Percentiles rank a stretch among this genome's conserved stretches.
Conservation (phyloP, 2,888 invertebrate species). For the Agrochola lychnidis region DNA sequence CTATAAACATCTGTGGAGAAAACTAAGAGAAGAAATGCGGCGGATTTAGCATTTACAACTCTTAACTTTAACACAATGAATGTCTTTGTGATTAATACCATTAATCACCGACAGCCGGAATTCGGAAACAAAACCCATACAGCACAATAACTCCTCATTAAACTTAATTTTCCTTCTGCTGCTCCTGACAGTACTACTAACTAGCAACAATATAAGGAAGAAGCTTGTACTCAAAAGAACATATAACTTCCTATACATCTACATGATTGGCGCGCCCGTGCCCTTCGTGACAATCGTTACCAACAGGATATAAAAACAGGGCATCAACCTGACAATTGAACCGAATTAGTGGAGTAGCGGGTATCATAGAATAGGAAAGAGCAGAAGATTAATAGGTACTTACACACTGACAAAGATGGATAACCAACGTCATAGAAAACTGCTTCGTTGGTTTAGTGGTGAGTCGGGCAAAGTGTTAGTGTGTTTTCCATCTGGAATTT, state of each 20-base stretch:
- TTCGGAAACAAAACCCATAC: slow-evolving; percentile 7
- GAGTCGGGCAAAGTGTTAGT: background rate
- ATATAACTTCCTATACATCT: slow-evolving; percentile 38
- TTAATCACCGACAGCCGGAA: slow-evolving; percentile 17
- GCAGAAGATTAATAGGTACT: slow-evolving; percentile 34
- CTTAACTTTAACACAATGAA: background rate
- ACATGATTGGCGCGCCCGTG: slow-evolving; percentile 40
- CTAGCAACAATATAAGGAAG: slow-evolving; percentile 26
- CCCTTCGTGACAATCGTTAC: slow-evolving; percentile 59
- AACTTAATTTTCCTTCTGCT: slow-evolving; percentile 26
- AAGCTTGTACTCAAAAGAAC: slow-evolving; percentile 24
- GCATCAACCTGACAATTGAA: slow-evolving; percentile 75
- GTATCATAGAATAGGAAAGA: background rate
- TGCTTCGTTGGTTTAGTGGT: background rate
- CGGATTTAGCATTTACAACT: background rate
- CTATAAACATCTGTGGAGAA: too few species aligned
- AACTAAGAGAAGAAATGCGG: too few species aligned
- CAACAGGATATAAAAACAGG: slow-evolving; percentile 69
- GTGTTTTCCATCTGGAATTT: background rate
- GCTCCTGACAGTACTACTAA: slow-evolving; percentile 29
- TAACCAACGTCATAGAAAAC: background rate
- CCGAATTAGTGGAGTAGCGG: slow-evolving; percentile 50
- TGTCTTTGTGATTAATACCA: background rate
- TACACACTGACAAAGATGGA: background rate
- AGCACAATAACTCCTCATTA: slow-evolving; percentile 9